A percentile compares a stretch with the other conserved stretches of the same genome.
Conservation (phyloP, 2,113 vertebrate species). For the Chloebia gouldiae region DNA sequence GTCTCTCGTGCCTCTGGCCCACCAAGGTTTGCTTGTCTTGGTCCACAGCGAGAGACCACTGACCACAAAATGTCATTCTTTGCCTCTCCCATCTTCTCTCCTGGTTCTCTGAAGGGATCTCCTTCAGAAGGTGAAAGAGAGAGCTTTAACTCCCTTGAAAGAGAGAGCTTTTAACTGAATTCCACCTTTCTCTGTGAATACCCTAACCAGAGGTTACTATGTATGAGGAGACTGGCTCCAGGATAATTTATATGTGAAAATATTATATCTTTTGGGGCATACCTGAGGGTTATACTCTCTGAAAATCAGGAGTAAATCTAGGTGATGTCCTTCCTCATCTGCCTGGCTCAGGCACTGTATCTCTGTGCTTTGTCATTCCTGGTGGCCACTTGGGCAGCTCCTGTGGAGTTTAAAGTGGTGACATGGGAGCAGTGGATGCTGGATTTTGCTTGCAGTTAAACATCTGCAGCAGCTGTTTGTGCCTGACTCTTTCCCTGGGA, state of each 20-base stretch:
- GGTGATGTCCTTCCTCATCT: neutral
- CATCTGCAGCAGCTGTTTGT: neutral
- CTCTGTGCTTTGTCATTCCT: neutral
- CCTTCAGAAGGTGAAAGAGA: neutral
- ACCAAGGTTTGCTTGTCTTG: neutral
- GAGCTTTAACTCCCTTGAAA: neutral
- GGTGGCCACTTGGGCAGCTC: neutral
- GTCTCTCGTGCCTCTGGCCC: neutral
- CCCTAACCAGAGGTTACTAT: neutral
- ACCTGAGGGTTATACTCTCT: neutral
- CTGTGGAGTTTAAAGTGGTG: neutral
- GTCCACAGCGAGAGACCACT: neutral
- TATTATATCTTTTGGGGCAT: accelerated
- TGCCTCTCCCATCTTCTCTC: neutral
- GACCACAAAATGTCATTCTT: neutral
- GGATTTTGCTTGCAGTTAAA: neutral
- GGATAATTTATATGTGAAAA: neutral
- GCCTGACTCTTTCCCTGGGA: neutral
- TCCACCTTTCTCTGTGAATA: neutral
- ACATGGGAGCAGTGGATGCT: neutral
- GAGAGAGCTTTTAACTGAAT: neutral
- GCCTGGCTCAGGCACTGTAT: neutral
- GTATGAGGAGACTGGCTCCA: neutral
- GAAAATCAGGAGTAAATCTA: neutral
- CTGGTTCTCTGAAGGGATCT: neutral